phyloP scores from a whole-genome alignment of 2,797 vertebrate species.

The Crenichthys baileyi region DNA sequence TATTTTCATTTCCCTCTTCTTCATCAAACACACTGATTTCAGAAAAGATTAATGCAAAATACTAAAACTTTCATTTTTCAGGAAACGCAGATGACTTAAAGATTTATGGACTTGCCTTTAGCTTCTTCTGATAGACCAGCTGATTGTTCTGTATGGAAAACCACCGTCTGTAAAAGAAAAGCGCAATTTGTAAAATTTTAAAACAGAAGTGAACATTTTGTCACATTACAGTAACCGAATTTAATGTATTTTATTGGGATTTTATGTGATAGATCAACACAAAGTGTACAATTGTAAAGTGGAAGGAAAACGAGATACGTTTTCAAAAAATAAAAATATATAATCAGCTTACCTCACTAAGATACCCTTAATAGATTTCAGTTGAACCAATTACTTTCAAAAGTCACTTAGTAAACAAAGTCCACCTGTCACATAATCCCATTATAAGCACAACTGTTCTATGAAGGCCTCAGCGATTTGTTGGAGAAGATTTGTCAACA shows the following conservation, averaged over 20 bases:
- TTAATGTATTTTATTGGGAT: too few species aligned
- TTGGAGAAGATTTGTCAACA: background rate
- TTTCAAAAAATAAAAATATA: too few species aligned
- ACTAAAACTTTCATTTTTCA: background rate
- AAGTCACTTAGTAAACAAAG: too few species aligned
- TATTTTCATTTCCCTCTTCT: background rate
- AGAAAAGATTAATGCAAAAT: conserved; percentile 6
- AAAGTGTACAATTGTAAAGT: too few species aligned
- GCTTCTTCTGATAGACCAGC: conserved; percentile 98
- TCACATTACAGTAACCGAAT: too few species aligned
- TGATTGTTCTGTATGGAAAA: conserved; percentile 99
- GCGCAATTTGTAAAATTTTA: background rate
- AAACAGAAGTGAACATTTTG: too few species aligned
- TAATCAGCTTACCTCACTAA: too few species aligned
- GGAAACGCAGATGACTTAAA: background rate
- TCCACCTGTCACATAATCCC: background rate
- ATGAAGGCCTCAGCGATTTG: background rate
- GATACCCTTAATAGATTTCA: too few species aligned
- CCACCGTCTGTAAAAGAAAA: conserved; percentile 86
- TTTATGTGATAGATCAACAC: too few species aligned
- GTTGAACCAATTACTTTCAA: too few species aligned
- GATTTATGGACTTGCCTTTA: conserved; percentile 84
- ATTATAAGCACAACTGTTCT: background rate
- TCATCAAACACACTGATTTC: background rate
- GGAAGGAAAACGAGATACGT: too few species aligned